Evolutionary conservation across 1,140 invertebrate genomes (phyloP).

Genomic region (Uloborus diversus): DNA sequence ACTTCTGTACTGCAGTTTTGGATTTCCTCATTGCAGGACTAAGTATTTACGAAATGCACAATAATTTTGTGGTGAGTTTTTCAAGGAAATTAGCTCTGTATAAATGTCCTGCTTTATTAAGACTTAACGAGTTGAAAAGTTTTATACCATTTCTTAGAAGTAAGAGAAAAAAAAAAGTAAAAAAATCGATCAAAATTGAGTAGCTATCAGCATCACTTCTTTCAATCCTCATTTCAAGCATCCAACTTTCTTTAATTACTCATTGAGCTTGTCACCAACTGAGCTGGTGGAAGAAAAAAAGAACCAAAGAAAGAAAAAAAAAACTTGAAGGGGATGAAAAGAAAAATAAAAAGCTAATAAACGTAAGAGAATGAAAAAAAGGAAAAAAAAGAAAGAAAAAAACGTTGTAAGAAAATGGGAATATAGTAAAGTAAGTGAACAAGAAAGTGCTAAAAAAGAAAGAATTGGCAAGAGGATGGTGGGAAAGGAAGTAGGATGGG

Average conservation of each 20-base stretch:
- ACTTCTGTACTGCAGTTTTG: no score
- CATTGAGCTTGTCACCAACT: constrained; percentile 47
- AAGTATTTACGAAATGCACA: no score
- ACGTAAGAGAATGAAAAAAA: background rate
- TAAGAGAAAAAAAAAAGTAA: background rate
- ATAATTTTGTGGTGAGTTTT: no score
- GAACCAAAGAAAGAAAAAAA: background rate
- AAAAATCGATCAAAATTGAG: constrained; percentile 34
- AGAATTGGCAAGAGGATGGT: background rate
- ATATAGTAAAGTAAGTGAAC: constrained; percentile 32
- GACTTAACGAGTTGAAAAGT: no score
- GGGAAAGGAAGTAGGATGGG: constrained; percentile 13
- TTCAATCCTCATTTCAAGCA: background rate
- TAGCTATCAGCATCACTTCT: constrained; percentile 29
- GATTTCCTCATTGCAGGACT: no score
- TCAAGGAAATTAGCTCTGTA: no score
- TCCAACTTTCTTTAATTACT: constrained; percentile 46
- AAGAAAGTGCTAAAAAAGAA: background rate
- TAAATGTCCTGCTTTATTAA: no score
- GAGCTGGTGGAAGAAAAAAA: background rate
- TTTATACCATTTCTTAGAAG: constrained; percentile 14
- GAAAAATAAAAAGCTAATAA: background rate
- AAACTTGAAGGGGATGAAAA: background rate
- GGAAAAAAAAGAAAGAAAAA: background rate
- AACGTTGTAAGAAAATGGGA: constrained; percentile 13